Evolutionary conservation across 2,113 vertebrate genomes (phyloP), one percentile per base, ranked within the genome.

Genomic region (Capricornis sumatraensis): DNA sequence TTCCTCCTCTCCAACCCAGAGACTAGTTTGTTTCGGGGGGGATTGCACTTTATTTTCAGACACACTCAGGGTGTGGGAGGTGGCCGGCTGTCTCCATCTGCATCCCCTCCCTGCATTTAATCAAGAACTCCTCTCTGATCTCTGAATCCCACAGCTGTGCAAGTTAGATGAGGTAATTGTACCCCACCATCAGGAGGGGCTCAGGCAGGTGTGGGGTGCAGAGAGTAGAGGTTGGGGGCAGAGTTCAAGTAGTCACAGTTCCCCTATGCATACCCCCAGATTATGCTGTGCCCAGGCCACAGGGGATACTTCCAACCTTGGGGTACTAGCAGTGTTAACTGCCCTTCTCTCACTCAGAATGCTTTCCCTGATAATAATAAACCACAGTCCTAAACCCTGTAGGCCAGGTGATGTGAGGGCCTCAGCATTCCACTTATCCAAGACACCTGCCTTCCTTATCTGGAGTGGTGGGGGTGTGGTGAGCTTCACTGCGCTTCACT

Each of bases 241-340:
- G 82, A 40, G 55, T 95, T 98, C 98, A 97, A 97, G 97, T 98
- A 97, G 95, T 97, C 96, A 90, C 52, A 94, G 91, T 92, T 96
- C 83, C 45, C 13, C 43, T 43, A 50, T 30, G 62, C 27, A 40
- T 23, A 76, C 5, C 90, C 50, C 60, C 57, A 47, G 82, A 90
- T 92, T 60, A 96, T 67, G 81, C 94, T 47, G 58, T 79, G 78
- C 96, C 96, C 84, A 67, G 90, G 92, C 60, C 89, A 2, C 25
- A n/a, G 28, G 52, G 45, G 47, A 53, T 7, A 53, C 7, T 19
- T 52, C 58, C 43, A 43, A 6, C 19, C 87, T 25, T 33, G 43
- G 36, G 53, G 52, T 81, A 40, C 57, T 76, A 74, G 89, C 33
- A 57, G 7, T n/a, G 25, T 30, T 62, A 30, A 28, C 2, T 25